phyloP scores from a whole-genome alignment of 1,140 invertebrate species.

The Drosophila sproati region DNA sequence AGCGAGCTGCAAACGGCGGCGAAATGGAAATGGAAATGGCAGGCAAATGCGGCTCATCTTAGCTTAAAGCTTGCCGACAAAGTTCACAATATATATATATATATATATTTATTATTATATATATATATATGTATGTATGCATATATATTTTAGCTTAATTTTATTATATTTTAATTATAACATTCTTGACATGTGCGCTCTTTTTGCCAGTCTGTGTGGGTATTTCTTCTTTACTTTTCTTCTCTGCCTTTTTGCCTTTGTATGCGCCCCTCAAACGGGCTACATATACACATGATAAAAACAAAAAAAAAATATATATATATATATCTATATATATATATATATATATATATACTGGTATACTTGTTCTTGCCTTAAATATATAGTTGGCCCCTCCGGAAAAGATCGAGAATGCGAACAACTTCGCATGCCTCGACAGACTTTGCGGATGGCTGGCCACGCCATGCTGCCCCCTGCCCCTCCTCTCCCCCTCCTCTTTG shows the following conservation, averaged over 20 bases:
- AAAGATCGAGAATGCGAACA: slow-evolving; percentile 9
- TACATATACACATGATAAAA: neutral
- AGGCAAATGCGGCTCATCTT: slow-evolving; percentile 40
- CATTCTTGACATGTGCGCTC: slow-evolving; percentile 25
- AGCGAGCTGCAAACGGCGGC: neutral
- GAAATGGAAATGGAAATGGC: slow-evolving; percentile 8
- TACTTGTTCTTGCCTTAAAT: neutral
- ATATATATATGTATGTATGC: neutral
- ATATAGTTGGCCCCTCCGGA: neutral
- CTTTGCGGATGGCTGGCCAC: slow-evolving; percentile 50
- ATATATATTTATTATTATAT: neutral
- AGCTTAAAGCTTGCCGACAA: slow-evolving; percentile 68
- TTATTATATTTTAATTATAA: slow-evolving; percentile 73
- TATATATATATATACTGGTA: slow-evolving; percentile 15
- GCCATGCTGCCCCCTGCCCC: neutral
- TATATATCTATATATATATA: neutral
- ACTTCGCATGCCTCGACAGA: slow-evolving; percentile 20
- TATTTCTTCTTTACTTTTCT: too few relatives aligned
- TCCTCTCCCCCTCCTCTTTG: neutral
- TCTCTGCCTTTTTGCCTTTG: slow-evolving; percentile 1
- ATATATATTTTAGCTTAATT: slow-evolving; percentile 39
- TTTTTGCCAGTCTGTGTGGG: slow-evolving; percentile 18
- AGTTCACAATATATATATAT: slow-evolving; percentile 54
- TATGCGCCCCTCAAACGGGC: slow-evolving; percentile 43
- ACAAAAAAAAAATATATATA: neutral